Base-by-base conservation (phyloP, 1,140 invertebrate species). In the Belonocnema kinseyi region DNA sequence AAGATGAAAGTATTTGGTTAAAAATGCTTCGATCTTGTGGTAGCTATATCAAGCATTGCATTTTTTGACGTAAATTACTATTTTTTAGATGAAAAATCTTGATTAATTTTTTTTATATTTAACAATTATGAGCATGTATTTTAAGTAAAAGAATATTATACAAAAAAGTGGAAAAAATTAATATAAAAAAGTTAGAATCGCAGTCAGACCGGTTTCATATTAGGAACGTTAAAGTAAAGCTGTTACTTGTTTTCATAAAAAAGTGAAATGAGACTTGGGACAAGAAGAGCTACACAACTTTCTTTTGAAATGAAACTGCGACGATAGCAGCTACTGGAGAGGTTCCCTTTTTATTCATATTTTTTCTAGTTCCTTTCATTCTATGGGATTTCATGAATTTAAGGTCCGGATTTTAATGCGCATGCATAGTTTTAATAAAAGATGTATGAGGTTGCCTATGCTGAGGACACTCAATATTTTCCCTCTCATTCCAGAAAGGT, bases 341-440 rank as follows among this genome's bases (percentile, higher is more conserved):
- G 14, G 21, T 16, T 12, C 26, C 6, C 4, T 21, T 40, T 16
- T 12, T 33, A 12, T 6, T 21, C 16, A 14, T 58, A 66, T 66
- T 66, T 66, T 8, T n/a, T 66, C n/a, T 40, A n/a, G 46, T 66
- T 40, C 16, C 16, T 14, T 66, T n/a, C 33, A 40, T 13, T 66
- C 16, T n/a, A 40, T 26, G 40, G 7, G 46, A 40, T 46, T 40
- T 21, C 21, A 14, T 66, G n/a, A 66, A 2, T 46, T 66, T 66
- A n/a, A 66, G 40, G 33, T 8, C 14, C 40, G 14, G 6, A 5
- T 16, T n/a, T 66, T 66, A 66, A 66, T 66, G 26, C 56, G 19
- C 56, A 61, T 61, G 21, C 61, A 66, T 16, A 33, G 61, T 40
- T 66, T 66, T 16, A 40, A 61, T 33, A 33, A 61, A 16, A 61